phyloP scores from a whole-genome alignment of 2,113 vertebrate genomes.

The Odontesthes bonariensis region DNA sequence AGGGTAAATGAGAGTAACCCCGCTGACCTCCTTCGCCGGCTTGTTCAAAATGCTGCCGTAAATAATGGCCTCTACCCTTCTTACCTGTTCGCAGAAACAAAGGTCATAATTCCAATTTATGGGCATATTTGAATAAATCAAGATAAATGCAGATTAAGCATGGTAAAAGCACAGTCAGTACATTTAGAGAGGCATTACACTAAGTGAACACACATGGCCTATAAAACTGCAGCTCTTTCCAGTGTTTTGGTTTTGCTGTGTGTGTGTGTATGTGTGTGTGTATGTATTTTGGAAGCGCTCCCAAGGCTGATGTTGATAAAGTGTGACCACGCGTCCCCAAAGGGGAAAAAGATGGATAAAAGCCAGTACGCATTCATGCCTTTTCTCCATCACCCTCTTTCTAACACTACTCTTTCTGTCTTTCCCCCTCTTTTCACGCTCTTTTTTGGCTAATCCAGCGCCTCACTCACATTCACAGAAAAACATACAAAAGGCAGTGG shows the following conservation, averaged over 20 bases:
- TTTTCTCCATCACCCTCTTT: slow-evolving; percentile 22
- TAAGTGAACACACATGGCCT: slow-evolving; percentile 67
- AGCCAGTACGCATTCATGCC: slow-evolving; percentile 48
- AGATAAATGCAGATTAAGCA: slow-evolving; percentile 29
- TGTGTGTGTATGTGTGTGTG: slow-evolving; percentile 15
- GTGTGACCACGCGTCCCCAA: slow-evolving; percentile 59
- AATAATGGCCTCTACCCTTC: slow-evolving; percentile 3
- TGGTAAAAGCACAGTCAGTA: slow-evolving; percentile 28
- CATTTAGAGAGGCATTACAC: slow-evolving; percentile 42
- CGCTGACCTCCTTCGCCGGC: not conserved
- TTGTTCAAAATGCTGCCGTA: slow-evolving; percentile 1
- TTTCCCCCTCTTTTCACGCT: slow-evolving; percentile 6
- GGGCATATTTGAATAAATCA: slow-evolving; percentile 16
- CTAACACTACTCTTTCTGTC: not conserved
- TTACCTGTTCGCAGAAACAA: slow-evolving; percentile 4
- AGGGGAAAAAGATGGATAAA: slow-evolving; percentile 47
- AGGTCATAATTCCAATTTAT: slow-evolving; percentile 14
- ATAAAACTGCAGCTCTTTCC: slow-evolving; percentile 38
- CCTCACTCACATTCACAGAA: slow-evolving; percentile 9
- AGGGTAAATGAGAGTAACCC: slow-evolving; percentile 13
- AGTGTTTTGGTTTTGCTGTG: slow-evolving; percentile 58
- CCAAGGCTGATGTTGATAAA: slow-evolving; percentile 74
- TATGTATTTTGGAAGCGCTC: slow-evolving; percentile 64
- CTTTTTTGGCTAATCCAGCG: not conserved
- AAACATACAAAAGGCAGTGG: slow-evolving; percentile 21